Evolutionary conservation across 2,888 invertebrate genomes (phyloP).

Genomic region (Cryptus viduatorius): DNA sequence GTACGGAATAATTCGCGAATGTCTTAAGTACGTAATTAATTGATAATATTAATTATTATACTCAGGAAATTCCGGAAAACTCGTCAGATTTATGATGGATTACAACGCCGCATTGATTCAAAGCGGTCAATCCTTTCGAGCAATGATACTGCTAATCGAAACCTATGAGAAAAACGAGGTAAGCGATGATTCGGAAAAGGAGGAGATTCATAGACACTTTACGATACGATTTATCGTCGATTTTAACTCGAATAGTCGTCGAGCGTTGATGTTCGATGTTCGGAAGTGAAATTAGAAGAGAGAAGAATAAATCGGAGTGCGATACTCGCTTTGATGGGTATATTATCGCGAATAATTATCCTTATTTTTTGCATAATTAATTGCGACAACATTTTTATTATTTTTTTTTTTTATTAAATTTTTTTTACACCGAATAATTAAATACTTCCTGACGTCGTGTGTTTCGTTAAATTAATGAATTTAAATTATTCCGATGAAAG

Average conservation of each 20-base stretch:
- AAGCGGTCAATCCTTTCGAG: slow-evolving; percentile 78
- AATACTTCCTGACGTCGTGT: too few relatives aligned
- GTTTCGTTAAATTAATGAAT: too few relatives aligned
- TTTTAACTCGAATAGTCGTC: slow-evolving; percentile 33
- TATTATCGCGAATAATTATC: background rate
- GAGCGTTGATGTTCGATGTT: slow-evolving; percentile 34
- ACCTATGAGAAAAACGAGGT: slow-evolving; percentile 72
- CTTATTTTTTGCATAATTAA: too few relatives aligned
- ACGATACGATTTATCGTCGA: background rate
- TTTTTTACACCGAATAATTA: too few relatives aligned
- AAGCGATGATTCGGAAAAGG: slow-evolving; percentile 7
- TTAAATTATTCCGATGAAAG: too few relatives aligned
- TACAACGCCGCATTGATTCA: slow-evolving; percentile 80
- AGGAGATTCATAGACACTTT: background rate
- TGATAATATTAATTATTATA: background rate
- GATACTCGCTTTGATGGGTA: slow-evolving; percentile 70
- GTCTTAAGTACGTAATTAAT: background rate
- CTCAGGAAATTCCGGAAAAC: slow-evolving; percentile 70
- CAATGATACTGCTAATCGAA: slow-evolving; percentile 76
- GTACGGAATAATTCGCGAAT: slow-evolving; percentile 53
- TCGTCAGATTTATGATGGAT: slow-evolving; percentile 79
- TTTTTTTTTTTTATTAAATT: too few relatives aligned
- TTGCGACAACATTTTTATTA: too few relatives aligned
- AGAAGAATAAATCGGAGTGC: slow-evolving; percentile 60
- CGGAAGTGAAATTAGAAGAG: slow-evolving; percentile 33